Percentiles rank a stretch among this genome's conserved stretches.
Conservation (phyloP, 2,888 invertebrate species). For the Aphodius granarius region DNA sequence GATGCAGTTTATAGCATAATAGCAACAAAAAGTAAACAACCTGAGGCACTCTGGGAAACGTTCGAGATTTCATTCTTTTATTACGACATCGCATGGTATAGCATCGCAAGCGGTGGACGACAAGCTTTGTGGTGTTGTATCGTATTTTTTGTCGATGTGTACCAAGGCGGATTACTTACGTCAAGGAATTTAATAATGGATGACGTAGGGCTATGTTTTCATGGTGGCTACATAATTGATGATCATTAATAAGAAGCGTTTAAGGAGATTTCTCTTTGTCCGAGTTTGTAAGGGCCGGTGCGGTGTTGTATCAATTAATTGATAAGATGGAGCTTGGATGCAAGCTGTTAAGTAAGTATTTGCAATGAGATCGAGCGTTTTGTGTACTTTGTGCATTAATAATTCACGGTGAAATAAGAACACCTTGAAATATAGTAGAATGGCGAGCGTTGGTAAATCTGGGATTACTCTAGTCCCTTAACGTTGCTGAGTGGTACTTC, state of each 20-base stretch:
- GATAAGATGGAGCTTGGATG: neutral
- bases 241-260: neutral
- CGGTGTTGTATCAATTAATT: neutral
- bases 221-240: neutral
- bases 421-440: conserved; percentile 6
- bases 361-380: neutral
- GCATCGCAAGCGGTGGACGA: too few species aligned
- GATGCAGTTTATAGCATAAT: too few species aligned
- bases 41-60: too few species aligned
- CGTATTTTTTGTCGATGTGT: too few species aligned
- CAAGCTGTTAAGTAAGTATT: neutral
- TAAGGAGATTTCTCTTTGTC: neutral
- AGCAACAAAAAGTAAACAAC: too few species aligned
- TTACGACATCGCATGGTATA: too few species aligned
- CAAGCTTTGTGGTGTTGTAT: too few species aligned
- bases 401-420: conserved; percentile 9
- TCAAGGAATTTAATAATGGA: neutral
- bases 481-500: conserved; percentile 36
- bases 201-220: neutral
- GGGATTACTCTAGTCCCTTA: conserved; percentile 36
- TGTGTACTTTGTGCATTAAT: neutral
- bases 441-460: conserved; percentile 30
- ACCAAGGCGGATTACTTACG: neutral
- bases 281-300: neutral
- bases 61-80: too few species aligned